Conservation (phyloP, 2,797 vertebrate species). For the Peromyscus attwateri region DNA sequence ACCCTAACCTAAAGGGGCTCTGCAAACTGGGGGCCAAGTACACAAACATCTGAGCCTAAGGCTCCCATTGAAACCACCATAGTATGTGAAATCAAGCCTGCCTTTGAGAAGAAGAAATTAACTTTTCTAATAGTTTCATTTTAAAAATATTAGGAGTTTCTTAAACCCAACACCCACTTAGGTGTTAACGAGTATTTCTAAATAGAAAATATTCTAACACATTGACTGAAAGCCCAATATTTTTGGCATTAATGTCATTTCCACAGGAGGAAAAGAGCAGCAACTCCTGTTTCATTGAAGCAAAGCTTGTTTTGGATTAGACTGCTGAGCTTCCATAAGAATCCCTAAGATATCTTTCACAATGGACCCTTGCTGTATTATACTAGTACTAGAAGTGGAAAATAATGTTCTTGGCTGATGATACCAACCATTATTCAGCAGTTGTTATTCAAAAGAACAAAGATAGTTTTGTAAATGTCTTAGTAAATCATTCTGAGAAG, state of each 20-base stretch:
- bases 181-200: conserved; percentile 1
- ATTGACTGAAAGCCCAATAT: neutral
- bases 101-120: neutral
- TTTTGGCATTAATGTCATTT: conserved; percentile 34
- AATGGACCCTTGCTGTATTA: neutral
- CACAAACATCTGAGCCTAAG: neutral
- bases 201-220: conserved; percentile 36
- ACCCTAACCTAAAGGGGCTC: neutral
- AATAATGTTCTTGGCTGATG: neutral
- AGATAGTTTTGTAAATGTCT: conserved; percentile 64
- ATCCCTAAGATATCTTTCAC: neutral
- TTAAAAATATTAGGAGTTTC: conserved; percentile 34
- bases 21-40: neutral
- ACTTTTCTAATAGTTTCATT: neutral
- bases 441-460: conserved; percentile 63
- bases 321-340: neutral
- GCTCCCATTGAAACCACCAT: neutral
- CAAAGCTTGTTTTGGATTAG: neutral
- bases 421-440: conserved; percentile 3
- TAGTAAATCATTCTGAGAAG: conserved; percentile 57
- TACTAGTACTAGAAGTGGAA: neutral
- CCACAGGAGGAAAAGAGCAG: neutral
- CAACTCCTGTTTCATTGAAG: neutral
- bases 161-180: neutral
- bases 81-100: neutral